Conservation (phyloP, 2,888 invertebrate genomes). For the Axea sp. region DNA sequence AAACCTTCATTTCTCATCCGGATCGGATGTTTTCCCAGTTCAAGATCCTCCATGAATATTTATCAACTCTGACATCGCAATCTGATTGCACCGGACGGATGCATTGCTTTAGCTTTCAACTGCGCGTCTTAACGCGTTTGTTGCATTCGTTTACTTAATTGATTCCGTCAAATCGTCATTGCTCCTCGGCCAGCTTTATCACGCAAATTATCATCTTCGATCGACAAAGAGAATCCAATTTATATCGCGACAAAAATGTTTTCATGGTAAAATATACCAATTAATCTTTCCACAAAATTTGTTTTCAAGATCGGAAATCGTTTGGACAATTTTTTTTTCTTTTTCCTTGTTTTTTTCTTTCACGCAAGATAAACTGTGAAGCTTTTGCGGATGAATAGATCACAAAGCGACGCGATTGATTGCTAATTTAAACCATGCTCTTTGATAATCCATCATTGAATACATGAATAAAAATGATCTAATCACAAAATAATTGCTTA, state of each 20-base stretch:
- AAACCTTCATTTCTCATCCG: conserved; percentile 52
- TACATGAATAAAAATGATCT: no score
- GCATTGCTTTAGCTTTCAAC: conserved; percentile 46
- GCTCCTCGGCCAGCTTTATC: conserved; percentile 17
- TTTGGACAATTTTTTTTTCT: no score
- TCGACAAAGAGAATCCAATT: conserved; percentile 11
- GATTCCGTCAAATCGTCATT: conserved; percentile 42
- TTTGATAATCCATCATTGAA: no score
- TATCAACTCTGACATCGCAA: conserved; percentile 53
- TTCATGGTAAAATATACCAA: neutral
- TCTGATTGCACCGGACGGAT: conserved; percentile 51
- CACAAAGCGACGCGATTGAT: neutral
- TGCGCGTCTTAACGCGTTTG: conserved; percentile 47
- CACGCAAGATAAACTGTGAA: neutral
- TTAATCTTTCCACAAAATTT: conserved; percentile 1
- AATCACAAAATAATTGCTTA: no score
- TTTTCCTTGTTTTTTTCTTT: neutral
- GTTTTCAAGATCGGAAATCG: neutral
- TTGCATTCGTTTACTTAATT: conserved; percentile 48
- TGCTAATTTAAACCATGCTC: no score
- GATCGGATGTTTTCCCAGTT: conserved; percentile 55
- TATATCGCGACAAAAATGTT: conserved; percentile 9
- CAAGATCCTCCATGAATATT: conserved; percentile 58
- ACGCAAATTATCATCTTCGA: conserved; percentile 20
- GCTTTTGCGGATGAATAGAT: neutral